phyloP scores from a whole-genome alignment of 2,113 vertebrate genomes.

The Dipodomys stephensi region DNA sequence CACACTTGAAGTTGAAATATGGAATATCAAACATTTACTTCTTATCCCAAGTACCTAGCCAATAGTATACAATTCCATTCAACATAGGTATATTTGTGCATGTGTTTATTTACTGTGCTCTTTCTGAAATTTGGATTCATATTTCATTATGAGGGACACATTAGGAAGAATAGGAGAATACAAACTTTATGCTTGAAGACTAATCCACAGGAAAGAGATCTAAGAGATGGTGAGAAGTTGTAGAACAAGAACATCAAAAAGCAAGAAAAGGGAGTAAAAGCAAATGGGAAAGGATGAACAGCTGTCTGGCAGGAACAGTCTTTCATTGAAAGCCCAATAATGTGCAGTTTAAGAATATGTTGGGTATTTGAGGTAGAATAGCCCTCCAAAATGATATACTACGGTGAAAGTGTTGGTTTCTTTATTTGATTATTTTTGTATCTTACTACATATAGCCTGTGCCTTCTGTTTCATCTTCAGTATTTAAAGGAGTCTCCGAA shows the following conservation, averaged over 20 bases:
- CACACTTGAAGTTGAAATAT: neutral
- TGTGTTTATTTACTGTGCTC: neutral
- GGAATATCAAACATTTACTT: neutral
- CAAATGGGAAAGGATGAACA: neutral
- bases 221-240: neutral
- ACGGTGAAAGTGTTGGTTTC: neutral
- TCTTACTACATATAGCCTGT: neutral
- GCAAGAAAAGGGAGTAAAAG: neutral
- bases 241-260: neutral
- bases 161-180: neutral
- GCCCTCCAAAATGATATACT: neutral
- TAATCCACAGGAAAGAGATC: neutral
- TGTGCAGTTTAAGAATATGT: neutral
- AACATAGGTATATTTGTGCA: rapidly evolving
- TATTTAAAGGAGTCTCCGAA: neutral
- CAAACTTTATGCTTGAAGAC: neutral
- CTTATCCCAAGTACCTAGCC: neutral
- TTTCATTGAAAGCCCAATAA: neutral
- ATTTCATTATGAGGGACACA: neutral
- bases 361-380: neutral
- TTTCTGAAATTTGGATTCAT: neutral
- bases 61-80: neutral
- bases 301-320: neutral
- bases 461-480: constrained; percentile 6
- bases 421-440: neutral